Evolutionary conservation across 2,797 vertebrate genomes (phyloP), one percentile per base, ranked within the genome.

Genomic region (Catamblyrhynchus diadema): DNA sequence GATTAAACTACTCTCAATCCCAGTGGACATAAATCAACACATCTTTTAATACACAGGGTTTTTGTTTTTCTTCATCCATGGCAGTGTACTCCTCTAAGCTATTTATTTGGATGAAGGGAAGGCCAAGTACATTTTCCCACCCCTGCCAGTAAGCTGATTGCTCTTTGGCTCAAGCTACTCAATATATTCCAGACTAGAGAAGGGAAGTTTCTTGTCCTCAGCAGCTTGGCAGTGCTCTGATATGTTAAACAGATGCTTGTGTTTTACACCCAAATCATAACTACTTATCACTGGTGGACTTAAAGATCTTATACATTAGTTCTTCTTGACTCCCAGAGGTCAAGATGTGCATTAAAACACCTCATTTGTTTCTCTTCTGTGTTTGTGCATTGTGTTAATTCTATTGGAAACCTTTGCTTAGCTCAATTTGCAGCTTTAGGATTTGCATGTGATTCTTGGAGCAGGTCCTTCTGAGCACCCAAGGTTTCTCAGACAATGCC

Each of bases 141-240:
- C 28, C 53, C 79, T 93, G 93, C 93, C 74, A 97, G 88, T 74
- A 85, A 88, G 0, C 57, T 85, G 83, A 93, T 90, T 92, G 86
- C 85, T 94, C 83, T 64, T 90, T 94, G 90, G 93, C 93, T 94
- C 86, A 91, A 81, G 69, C 35, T 93, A 74, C 74, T 95, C 90
- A 65, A 35, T 59, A 65, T 61, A 92, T 71, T 95, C 69, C 78
- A 85, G 69, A 74, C 39, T 57, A 64, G 60, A 94, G 53, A 48
- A 74, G 41, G 69, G 42, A 95, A 89, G 45, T 89, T 93, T 61
- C 84, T 87, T 82, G 78, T 93, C 65, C 81, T 95, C 67, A 89
- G 32, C 41, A 87, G 54, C 22, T 87, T 94, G 88, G 71, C 71
- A 69, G 16, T 33, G 35, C 30, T 85, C 74, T 85, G 42, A 33